Conservation (phyloP, 2,888 invertebrate genomes). For the Hypselothyrea guttata region DNA sequence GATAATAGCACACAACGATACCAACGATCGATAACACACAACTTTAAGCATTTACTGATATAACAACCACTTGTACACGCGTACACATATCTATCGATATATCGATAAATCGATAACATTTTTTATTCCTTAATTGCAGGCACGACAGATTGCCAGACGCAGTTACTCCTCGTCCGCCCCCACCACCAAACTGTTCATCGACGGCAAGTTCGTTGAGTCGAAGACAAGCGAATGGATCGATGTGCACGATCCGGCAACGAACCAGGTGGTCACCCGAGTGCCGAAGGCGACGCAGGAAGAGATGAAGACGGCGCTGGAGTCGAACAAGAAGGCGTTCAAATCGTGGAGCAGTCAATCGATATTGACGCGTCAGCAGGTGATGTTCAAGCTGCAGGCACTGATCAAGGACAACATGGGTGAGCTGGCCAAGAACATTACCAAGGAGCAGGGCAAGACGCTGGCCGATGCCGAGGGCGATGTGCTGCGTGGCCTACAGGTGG, state of each 20-base stretch:
- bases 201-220: slow-evolving; percentile 97
- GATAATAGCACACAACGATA: too few relatives aligned
- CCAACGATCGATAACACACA: too few relatives aligned
- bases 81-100: too few relatives aligned
- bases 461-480: slow-evolving; percentile 99
- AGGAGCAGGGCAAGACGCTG: slow-evolving; percentile 98
- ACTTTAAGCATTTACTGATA: too few relatives aligned
- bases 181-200: slow-evolving; percentile 96
- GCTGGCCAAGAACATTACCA: slow-evolving; percentile 94
- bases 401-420: slow-evolving; percentile 94
- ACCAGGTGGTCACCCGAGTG: slow-evolving; percentile 91
- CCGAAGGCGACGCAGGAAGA: slow-evolving; percentile 94
- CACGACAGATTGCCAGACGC: slow-evolving; percentile 76
- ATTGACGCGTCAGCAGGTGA: slow-evolving; percentile 94
- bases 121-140: slow-evolving; percentile 56
- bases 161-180: slow-evolving; percentile 85
- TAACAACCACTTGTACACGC: too few relatives aligned
- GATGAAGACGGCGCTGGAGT: slow-evolving; percentile 93
- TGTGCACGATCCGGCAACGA: slow-evolving; percentile 96
- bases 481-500: slow-evolving; percentile 97
- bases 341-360: slow-evolving; percentile 96
- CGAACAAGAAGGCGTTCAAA: slow-evolving; percentile 90
- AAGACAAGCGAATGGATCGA: slow-evolving; percentile 97
- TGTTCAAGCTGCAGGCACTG: slow-evolving; percentile 93
- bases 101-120: slow-evolving; percentile 8